phyloP scores from a whole-genome alignment of 2,113 vertebrate genomes.

The Vidua chalybeata region DNA sequence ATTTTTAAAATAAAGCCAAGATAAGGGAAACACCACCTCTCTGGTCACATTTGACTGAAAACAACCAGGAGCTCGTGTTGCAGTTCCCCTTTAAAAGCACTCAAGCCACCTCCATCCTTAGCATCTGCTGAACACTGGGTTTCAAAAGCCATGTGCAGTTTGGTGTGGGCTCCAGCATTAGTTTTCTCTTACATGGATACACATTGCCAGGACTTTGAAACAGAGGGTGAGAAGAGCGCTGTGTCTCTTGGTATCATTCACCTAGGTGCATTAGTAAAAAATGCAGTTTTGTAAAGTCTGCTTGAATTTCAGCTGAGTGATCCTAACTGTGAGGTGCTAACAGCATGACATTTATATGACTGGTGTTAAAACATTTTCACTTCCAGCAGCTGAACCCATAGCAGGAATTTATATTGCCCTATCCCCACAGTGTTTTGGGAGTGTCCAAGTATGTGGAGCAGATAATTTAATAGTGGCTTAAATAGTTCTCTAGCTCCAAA shows the following conservation, averaged over 20 bases:
- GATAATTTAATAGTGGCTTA: neutral
- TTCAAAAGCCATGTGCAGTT: neutral
- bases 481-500: neutral
- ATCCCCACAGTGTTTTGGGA: neutral
- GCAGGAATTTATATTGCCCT: conserved; percentile 14
- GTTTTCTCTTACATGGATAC: neutral
- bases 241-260: neutral
- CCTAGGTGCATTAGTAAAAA: neutral
- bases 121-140: neutral
- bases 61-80: neutral
- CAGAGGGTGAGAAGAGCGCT: neutral
- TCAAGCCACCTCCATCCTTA: neutral
- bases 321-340: conserved; percentile 59
- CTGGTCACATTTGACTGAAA: neutral
- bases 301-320: conserved; percentile 32
- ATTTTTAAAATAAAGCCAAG: neutral
- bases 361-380: conserved; percentile 43
- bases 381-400: conserved; percentile 19
- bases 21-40: neutral
- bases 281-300: neutral
- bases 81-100: neutral
- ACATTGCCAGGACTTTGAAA: neutral
- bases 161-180: neutral
- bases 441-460: neutral
- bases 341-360: conserved; percentile 57